Evolutionary conservation across 2,888 invertebrate species (phyloP).

Genomic region (Mylabris sibirica): DNA sequence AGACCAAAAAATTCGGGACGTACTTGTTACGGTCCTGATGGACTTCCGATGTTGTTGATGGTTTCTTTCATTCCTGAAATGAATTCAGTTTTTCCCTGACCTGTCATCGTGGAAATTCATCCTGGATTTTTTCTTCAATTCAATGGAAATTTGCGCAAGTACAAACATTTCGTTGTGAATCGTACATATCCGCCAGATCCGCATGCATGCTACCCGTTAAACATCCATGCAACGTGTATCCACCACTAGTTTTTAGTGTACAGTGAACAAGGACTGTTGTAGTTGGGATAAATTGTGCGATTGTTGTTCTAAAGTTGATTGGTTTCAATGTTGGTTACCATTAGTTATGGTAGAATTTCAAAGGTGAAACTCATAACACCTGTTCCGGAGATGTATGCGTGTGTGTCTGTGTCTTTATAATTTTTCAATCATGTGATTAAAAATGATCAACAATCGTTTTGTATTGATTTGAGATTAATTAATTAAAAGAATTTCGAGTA

Average conservation of each 20-base stretch:
- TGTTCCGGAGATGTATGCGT: no score
- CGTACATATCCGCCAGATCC: slow-evolving; percentile 41
- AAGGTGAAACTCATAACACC: slow-evolving; percentile 1
- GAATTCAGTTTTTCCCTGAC: no score
- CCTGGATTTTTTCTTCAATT: not conserved
- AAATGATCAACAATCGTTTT: slow-evolving; percentile 10
- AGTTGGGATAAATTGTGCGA: slow-evolving; percentile 13
- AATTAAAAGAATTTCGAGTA: not conserved
- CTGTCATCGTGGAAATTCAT: not conserved
- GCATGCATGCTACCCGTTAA: slow-evolving; percentile 48
- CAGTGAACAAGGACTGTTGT: slow-evolving; percentile 24
- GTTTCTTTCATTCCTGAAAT: no score
- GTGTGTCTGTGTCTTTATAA: not conserved
- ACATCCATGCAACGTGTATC: slow-evolving; percentile 44
- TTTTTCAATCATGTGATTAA: not conserved
- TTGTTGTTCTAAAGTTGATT: not conserved
- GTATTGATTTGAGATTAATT: not conserved
- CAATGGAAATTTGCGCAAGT: slow-evolving; percentile 34
- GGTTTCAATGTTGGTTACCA: not conserved
- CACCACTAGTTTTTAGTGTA: slow-evolving; percentile 11
- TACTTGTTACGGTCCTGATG: no score
- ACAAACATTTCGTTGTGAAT: slow-evolving; percentile 40
- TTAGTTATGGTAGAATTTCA: not conserved
- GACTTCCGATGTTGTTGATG: no score
- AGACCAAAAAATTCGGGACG: no score